Evolutionary conservation across 92 coral and sea anemone genomes (phyloP), one percentile per base, ranked within the genome.

Genomic region (Paragorgia papillata): DNA sequence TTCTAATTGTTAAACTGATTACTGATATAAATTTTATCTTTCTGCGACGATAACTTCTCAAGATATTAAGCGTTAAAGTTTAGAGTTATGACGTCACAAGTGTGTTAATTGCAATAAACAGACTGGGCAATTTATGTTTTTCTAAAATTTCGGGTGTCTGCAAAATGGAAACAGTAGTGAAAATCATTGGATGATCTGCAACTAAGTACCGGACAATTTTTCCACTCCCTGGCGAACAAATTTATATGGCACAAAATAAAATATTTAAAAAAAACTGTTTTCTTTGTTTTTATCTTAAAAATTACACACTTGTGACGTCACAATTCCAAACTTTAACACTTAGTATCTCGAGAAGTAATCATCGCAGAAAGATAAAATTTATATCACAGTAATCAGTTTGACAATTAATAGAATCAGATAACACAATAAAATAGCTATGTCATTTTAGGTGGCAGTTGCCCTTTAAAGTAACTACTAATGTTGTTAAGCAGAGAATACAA

Each of bases 381-480:
- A 19, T 49, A 25, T 71, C 78, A 33, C 56, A 57, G 65, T 73
- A 56, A 73, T 73, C 79, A 28, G 62, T 73, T 73, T 40, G 79
- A 73, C 64, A 56, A n/a, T n/a, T n/a, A 53, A 35, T 54, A 56
- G 65, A 73, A 73, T 73, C 24, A 24, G 49, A 73, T 73, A 73
- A 73, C 21, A 56, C 65, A 73, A 53, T 53, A 53, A 73, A 60
- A 73, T 69, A 43, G 76, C 58, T 44, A 69, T n/a, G n/a, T n/a
- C n/a, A n/a, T n/a, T n/a, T n/a, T n/a, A n/a, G n/a, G n/a, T n/a
- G n/a, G n/a, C n/a, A 73, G 66, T 73, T 73, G 67, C 30, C 40
- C 79, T 73, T 73, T 73, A 73, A 73, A 31, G n/a, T 30, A 68
- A 68, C 57, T 30, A 68, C n/a, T n/a, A n/a, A n/a, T n/a, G n/a